These are phyloP conservation scores for Ginglymostoma cirratum DNA, from an alignment of 2,113 vertebrate species.

Conservation along the genomic window DNA sequence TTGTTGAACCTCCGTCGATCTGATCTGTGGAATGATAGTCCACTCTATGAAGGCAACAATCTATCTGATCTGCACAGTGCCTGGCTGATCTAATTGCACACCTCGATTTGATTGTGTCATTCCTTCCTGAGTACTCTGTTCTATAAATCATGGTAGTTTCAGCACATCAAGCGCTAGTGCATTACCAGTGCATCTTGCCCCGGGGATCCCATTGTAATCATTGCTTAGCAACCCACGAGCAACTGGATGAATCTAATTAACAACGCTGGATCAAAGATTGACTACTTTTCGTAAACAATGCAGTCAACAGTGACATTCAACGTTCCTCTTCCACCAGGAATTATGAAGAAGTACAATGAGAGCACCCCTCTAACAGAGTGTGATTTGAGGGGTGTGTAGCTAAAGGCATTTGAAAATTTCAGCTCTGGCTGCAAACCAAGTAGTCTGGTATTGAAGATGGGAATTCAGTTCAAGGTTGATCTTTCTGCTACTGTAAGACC, in stretches of 20 bases:
- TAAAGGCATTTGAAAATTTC: background rate
- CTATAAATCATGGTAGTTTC: background rate
- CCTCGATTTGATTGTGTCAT: background rate
- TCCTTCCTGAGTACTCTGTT: background rate
- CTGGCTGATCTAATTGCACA: background rate
- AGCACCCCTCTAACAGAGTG: background rate
- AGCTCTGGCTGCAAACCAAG: background rate
- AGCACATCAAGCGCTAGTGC: background rate
- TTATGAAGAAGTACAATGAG: background rate
- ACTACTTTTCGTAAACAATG: background rate
- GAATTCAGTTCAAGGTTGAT: background rate
- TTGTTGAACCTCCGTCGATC: background rate
- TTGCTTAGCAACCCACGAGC: background rate
- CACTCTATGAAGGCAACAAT: background rate
- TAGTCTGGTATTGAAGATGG: background rate
- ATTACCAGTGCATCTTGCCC: background rate
- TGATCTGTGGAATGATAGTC: background rate
- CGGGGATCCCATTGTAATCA: background rate
- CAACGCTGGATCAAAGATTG: background rate
- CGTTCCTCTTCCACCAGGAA: background rate
- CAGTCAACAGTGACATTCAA: background rate
- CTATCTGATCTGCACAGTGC: background rate
- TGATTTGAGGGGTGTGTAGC: background rate
- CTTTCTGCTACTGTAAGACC: background rate
- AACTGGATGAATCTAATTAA: background rate